Evolutionary conservation across 2,888 invertebrate species (phyloP).

Genomic region (Dioctria linearis): DNA sequence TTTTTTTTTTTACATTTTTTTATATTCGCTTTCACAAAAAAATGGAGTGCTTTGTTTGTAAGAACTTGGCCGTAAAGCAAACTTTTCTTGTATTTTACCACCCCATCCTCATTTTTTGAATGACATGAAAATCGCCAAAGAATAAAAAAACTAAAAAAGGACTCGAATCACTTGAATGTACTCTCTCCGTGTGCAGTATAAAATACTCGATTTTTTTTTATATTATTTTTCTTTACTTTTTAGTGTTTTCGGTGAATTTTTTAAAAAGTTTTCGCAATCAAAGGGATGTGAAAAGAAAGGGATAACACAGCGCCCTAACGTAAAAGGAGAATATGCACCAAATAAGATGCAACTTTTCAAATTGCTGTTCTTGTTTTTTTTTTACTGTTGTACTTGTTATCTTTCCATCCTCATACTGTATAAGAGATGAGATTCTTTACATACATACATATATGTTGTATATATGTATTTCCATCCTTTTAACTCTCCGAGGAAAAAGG

Average conservation of each 20-base stretch:
- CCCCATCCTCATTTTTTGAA: constrained; percentile 1
- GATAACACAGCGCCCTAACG: neutral
- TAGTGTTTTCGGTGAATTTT: constrained; percentile 33
- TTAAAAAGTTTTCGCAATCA: constrained; percentile 29
- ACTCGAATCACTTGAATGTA: constrained; percentile 6
- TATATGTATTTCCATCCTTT: neutral
- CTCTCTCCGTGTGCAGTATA: neutral
- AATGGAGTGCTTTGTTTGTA: constrained; percentile 32
- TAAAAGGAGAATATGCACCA: constrained; percentile 9
- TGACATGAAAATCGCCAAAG: constrained; percentile 41
- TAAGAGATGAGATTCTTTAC: too few species aligned
- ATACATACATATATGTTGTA: neutral
- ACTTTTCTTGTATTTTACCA: constrained; percentile 36
- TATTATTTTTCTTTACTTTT: constrained; percentile 15
- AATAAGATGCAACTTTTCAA: constrained; percentile 10
- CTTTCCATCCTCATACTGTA: too few species aligned
- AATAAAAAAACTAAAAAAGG: constrained; percentile 12
- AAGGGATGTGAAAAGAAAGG: constrained; percentile 9
- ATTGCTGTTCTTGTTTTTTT: neutral
- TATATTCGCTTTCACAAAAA: constrained; percentile 5
- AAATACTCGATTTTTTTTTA: constrained; percentile 25
- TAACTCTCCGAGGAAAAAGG: too few species aligned
- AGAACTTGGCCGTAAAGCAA: constrained; percentile 40
- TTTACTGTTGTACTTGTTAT: neutral
- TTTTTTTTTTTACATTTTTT: constrained; percentile 2